A percentile compares a stretch with the other conserved stretches of the same genome.
phyloP scores from a whole-genome alignment of 2,797 vertebrate genomes.

The Morelia viridis region DNA sequence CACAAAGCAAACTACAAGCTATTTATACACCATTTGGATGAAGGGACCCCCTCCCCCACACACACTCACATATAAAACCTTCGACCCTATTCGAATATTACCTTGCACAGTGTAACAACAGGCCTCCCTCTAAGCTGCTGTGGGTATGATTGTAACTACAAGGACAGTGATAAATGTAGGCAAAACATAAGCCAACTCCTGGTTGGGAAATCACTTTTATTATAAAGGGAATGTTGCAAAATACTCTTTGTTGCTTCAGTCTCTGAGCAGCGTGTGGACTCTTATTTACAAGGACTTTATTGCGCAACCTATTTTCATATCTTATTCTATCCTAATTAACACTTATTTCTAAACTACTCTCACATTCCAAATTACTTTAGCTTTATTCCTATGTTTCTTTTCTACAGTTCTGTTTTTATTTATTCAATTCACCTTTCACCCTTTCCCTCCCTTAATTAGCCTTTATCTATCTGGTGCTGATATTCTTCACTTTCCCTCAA shows the following conservation, averaged over 20 bases:
- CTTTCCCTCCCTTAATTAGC: background rate
- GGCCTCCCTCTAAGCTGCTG: background rate
- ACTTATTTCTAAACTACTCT: background rate
- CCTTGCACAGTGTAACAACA: background rate
- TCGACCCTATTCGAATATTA: constrained; percentile 16
- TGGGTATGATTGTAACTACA: background rate
- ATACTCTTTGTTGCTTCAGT: background rate
- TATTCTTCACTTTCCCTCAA: background rate
- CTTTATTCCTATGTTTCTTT: background rate
- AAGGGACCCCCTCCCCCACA: background rate
- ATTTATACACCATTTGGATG: background rate
- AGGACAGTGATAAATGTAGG: background rate
- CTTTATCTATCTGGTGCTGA: background rate
- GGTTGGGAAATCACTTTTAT: background rate
- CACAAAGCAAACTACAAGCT: constrained; percentile 21
- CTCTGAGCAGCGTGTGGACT: background rate
- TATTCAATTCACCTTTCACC: background rate
- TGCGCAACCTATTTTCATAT: background rate
- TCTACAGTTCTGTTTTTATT: background rate
- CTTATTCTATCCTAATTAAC: background rate
- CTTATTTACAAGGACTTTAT: background rate
- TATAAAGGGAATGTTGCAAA: background rate
- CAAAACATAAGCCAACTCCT: background rate
- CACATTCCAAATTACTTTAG: background rate
- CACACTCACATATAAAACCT: background rate